Conservation (phyloP, 2,113 vertebrate species). For the Raphicerus campestris region DNA sequence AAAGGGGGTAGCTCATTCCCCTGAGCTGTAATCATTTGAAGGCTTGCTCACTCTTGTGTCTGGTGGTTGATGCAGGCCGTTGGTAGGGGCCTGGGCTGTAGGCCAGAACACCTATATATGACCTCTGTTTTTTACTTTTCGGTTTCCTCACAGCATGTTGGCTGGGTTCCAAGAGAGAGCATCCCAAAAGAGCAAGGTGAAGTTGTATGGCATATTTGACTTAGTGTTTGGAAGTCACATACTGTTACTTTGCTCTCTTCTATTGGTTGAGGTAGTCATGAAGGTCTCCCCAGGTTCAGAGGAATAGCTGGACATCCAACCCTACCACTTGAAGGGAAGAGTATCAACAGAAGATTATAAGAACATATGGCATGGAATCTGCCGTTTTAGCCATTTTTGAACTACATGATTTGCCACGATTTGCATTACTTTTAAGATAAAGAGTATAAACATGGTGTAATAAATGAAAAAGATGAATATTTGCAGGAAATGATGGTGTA, state of each 20-base stretch:
- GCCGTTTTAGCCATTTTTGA: not conserved
- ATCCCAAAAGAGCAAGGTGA: not conserved
- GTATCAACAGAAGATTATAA: not conserved
- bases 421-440: not conserved
- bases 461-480: slow-evolving; percentile 23
- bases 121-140: slow-evolving; percentile 13
- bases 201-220: not conserved
- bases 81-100: not conserved
- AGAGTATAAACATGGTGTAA: not conserved
- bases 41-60: not conserved
- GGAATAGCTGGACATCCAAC: not conserved
- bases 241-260: not conserved
- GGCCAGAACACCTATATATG: slow-evolving; percentile 30
- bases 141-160: not conserved
- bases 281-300: not conserved
- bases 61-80: not conserved
- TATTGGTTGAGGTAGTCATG: not conserved
- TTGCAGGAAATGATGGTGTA: slow-evolving; percentile 7
- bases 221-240: slow-evolving; percentile 23
- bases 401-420: not conserved
- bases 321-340: not conserved
- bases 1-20: not conserved
- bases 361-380: not conserved
- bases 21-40: not conserved
- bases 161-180: slow-evolving; percentile 1